Base-by-base conservation (phyloP, 1,140 invertebrate genomes). In the Hirudo medicinalis region DNA sequence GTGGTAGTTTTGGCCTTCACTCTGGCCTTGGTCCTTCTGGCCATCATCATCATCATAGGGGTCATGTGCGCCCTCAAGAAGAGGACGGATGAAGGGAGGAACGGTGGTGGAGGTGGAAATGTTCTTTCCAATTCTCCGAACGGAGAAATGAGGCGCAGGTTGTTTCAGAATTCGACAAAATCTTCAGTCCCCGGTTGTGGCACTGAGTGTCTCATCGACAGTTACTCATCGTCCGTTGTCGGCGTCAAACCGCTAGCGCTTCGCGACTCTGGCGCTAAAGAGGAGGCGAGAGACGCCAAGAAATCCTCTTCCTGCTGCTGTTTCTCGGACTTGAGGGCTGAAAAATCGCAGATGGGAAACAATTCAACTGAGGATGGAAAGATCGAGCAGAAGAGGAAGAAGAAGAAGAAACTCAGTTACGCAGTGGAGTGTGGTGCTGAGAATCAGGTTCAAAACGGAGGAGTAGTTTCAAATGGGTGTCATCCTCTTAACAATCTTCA, bases 1-100 rank as follows among this genome's bases (percentile, higher is more conserved):
- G 69, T 70, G 2, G 69, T 70, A 13, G 69, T 70, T 8, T 25
- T 70, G 53, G 32, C 69, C 15, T 70, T 70, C 69, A 70, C 69
- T n/a, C n/a, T 70, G 29, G 69, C 69, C 25, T 11, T 70, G 22
- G 49, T 70, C n/a, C 53, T 70, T 36, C 53, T 70, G n/a, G 69
- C 69, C 69, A 70, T 70, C 19, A 49, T 53, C 19, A 54, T 70
- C 25, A 70, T 70, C 40, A 54, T 70, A 1, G 49, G 32, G 3
- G 53, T 70, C 40, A 70, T 70, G 22, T 70, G 69, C 53, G 53
- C 49, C 19, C 49, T 70, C n/a, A 20, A 49, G 36, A 32, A 36
- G 67, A 25, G 67, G 32, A 32, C 67, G 15, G 29, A 32, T 11
- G 57, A 63, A 2, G 29, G 29, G 17, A 32, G 22, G 19, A 63